Percentiles rank a stretch among this genome's conserved stretches.
These are phyloP conservation scores for Lophura nycthemera DNA, from an alignment of 2,113 vertebrate genomes.

Conservation along the genomic window DNA sequence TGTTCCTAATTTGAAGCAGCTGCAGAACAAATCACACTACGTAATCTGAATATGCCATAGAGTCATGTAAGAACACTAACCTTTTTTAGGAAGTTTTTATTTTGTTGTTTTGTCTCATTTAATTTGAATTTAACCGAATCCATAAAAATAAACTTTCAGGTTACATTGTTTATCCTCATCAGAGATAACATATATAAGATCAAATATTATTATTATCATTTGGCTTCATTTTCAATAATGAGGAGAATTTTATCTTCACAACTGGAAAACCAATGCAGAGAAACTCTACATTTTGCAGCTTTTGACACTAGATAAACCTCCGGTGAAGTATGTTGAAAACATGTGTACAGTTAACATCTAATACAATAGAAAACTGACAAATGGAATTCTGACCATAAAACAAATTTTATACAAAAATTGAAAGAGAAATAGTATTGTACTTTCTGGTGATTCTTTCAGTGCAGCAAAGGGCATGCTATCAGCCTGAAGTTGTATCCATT, in stretches of 20 bases:
- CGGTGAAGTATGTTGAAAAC: background rate
- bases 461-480: background rate
- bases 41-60: slow-evolving; percentile 64
- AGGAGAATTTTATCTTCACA: background rate
- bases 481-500: background rate
- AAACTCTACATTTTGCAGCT: background rate
- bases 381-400: background rate
- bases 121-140: slow-evolving; percentile 22
- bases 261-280: background rate
- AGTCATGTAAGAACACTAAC: slow-evolving; percentile 31
- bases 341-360: background rate
- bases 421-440: background rate
- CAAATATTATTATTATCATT: background rate
- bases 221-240: background rate
- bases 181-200: background rate
- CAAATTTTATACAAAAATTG: background rate
- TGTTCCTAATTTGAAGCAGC: slow-evolving; percentile 85
- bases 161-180: slow-evolving; percentile 1
- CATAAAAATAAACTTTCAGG: background rate
- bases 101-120: background rate
- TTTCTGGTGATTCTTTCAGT: background rate
- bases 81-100: slow-evolving; percentile 31
- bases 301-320: background rate
- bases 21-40: slow-evolving; percentile 76
- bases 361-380: background rate